These are phyloP conservation scores for Augochlorella aurata DNA, from an alignment of 2,888 invertebrate species.

Conservation along the genomic window DNA sequence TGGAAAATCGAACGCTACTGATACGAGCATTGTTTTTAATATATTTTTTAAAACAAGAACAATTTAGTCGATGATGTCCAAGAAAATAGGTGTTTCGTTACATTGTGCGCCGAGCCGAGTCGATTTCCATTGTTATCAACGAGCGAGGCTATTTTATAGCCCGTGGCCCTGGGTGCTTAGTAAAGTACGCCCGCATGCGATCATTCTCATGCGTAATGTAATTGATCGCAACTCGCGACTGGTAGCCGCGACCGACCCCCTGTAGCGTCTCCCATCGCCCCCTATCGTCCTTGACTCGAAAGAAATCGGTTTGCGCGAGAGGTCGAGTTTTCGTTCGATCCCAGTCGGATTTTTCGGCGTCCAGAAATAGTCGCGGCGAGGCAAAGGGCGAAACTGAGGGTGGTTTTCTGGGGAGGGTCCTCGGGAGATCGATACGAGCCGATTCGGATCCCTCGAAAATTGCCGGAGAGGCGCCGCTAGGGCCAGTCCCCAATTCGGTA, in stretches of 20 bases:
- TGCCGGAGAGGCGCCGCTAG: conserved; percentile 50
- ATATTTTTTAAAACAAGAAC: too few species aligned
- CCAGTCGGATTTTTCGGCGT: background rate
- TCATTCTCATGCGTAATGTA: conserved; percentile 11
- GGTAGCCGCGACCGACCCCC: background rate
- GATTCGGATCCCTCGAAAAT: conserved; percentile 45
- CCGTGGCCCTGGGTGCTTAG: background rate
- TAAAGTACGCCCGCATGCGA: conserved; percentile 35
- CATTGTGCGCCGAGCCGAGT: too few species aligned
- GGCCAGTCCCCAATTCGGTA: conserved; percentile 41
- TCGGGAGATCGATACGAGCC: conserved; percentile 55
- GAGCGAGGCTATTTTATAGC: conserved; percentile 4
- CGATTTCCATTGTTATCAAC: too few species aligned
- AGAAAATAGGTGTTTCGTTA: too few species aligned
- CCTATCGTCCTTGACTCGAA: background rate
- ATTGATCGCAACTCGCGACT: conserved; percentile 33
- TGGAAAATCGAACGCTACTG: too few species aligned
- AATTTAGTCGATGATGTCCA: too few species aligned
- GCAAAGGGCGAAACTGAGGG: conserved; percentile 14
- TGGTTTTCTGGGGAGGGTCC: conserved; percentile 16
- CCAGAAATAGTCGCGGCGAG: background rate
- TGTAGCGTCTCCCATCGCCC: background rate
- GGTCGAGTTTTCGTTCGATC: too few species aligned
- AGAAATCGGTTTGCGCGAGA: background rate
- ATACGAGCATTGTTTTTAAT: too few species aligned